Conservation (phyloP, 2,888 invertebrate species). For the Chalcosyrphus nemorum region DNA sequence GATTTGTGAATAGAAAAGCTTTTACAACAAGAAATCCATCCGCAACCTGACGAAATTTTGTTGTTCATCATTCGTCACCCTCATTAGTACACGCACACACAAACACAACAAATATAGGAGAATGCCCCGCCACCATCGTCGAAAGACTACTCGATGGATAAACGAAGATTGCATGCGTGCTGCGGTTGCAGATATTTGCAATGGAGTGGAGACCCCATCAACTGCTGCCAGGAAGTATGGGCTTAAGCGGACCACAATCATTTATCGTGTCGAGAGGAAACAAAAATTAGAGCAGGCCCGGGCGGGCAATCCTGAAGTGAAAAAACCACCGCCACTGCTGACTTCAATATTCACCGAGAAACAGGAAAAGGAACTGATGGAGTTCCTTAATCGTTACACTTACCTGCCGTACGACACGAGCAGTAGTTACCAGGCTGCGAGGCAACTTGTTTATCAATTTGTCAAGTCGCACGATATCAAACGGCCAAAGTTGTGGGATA, state of each 20-base stretch:
- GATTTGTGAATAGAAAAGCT: not conserved
- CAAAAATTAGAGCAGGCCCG: constrained; percentile 52
- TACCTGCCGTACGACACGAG: constrained; percentile 66
- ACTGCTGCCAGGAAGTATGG: constrained; percentile 66
- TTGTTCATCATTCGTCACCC: constrained; percentile 44
- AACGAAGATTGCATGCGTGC: constrained; percentile 65
- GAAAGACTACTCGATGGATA: constrained; percentile 64
- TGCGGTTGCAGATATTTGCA: constrained; percentile 53
- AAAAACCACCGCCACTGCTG: constrained; percentile 32
- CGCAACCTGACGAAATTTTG: constrained; percentile 40
- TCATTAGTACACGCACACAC: not conserved
- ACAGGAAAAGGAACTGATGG: constrained; percentile 65
- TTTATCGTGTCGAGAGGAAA: constrained; percentile 63
- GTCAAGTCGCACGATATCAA: constrained; percentile 63
- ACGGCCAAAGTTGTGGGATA: constrained; percentile 58
- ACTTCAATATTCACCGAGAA: constrained; percentile 50
- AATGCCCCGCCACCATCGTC: constrained; percentile 62
- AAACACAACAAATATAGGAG: too few species aligned
- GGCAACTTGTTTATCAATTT: constrained; percentile 65
- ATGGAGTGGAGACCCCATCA: constrained; percentile 59
- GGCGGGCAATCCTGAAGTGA: not conserved
- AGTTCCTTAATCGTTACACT: constrained; percentile 61
- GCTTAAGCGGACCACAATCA: constrained; percentile 64
- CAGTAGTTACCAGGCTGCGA: constrained; percentile 59
- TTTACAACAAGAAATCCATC: not conserved